Evolutionary conservation across 2,797 vertebrate species (phyloP).

Genomic region (Brachymystax lenok): DNA sequence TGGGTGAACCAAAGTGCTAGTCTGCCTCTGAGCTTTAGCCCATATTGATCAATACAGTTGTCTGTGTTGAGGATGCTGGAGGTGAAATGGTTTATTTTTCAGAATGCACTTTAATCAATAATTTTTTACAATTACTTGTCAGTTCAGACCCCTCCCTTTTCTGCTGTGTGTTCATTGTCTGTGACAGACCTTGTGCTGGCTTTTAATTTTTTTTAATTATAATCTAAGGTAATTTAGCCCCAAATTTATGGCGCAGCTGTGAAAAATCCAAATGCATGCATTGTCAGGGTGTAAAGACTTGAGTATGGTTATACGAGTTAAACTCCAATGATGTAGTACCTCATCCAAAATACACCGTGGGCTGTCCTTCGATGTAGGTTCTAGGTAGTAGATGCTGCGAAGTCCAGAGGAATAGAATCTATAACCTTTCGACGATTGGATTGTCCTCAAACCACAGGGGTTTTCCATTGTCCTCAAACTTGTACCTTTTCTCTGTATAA

Average conservation of each 20-base stretch:
- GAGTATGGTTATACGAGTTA: not conserved
- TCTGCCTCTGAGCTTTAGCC: not conserved
- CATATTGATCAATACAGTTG: not conserved
- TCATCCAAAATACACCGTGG: not conserved
- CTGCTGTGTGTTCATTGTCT: not conserved
- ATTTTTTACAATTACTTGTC: not conserved
- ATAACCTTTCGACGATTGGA: not conserved
- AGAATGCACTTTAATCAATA: conserved; percentile 39
- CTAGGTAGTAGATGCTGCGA: not conserved
- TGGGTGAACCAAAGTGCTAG: not conserved
- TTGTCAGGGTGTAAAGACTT: not conserved
- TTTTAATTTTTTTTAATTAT: not conserved
- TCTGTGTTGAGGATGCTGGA: not conserved
- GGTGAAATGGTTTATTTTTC: conserved; percentile 9
- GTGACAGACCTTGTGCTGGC: not conserved
- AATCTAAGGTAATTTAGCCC: not conserved
- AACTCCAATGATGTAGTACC: not conserved
- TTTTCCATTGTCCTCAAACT: not conserved
- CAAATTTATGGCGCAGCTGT: not conserved
- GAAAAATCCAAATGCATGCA: not conserved
- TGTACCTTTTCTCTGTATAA: not conserved
- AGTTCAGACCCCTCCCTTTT: not conserved
- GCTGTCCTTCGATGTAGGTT: not conserved
- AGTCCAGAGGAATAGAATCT: not conserved
- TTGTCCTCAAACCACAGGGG: not conserved